Evolutionary conservation across 2,113 vertebrate species (phyloP).

Genomic region (Mormyrus iriodes): DNA sequence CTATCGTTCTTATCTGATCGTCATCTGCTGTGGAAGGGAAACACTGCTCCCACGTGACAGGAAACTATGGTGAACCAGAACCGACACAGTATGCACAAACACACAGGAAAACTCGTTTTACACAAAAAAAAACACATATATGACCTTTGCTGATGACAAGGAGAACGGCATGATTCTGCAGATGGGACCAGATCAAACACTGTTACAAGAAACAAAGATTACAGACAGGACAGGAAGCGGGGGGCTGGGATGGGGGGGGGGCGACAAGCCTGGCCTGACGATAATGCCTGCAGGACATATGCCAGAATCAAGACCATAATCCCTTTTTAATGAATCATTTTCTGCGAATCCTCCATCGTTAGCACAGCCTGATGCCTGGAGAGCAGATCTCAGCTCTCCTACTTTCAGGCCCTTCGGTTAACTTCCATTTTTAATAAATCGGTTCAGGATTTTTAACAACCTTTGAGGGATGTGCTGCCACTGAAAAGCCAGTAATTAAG

Average conservation of each 20-base stretch:
- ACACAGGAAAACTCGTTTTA: not conserved
- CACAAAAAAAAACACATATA: not conserved
- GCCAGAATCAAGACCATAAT: not conserved
- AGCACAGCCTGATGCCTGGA: not conserved
- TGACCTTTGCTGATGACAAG: not conserved
- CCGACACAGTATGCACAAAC: not conserved
- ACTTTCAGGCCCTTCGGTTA: not conserved
- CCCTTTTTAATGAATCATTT: conserved; percentile 1
- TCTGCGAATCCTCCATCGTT: not conserved
- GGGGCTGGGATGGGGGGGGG: not conserved
- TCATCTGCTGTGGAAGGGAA: not conserved
- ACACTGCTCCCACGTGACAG: not conserved
- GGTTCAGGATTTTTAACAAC: no score
- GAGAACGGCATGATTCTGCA: not conserved
- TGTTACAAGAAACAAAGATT: not conserved
- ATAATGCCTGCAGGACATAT: not conserved
- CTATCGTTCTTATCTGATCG: not conserved
- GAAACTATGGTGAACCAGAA: not conserved
- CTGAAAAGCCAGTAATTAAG: no score
- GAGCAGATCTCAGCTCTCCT: not conserved
- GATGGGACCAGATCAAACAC: not conserved
- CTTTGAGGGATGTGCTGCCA: no score
- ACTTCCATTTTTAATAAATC: not conserved
- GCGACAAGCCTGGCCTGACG: not conserved
- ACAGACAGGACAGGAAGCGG: not conserved